Conservation (phyloP, 2,888 invertebrate genomes). For the Cephus runcator region DNA sequence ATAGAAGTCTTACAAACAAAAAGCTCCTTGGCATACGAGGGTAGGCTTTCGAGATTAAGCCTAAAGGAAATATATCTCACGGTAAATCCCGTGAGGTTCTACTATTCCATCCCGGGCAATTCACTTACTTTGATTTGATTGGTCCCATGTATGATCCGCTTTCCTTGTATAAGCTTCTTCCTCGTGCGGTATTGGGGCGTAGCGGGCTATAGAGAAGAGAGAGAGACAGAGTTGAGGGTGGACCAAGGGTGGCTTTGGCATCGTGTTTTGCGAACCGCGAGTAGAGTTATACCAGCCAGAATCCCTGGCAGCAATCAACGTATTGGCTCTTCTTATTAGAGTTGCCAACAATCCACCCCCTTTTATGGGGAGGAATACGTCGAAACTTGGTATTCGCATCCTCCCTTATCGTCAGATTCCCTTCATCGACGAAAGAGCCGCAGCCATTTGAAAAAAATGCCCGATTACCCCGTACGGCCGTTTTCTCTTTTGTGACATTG, state of each 20-base stretch:
- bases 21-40: conserved; percentile 13
- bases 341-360: conserved; percentile 48
- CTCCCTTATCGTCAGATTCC: background rate
- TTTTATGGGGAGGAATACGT: conserved; percentile 37
- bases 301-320: conserved; percentile 53
- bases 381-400: conserved; percentile 23
- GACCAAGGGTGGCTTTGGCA: conserved; percentile 29
- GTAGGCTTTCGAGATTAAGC: conserved; percentile 26
- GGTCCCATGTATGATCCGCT: conserved; percentile 50
- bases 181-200: conserved; percentile 1
- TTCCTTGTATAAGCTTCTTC: conserved; percentile 28
- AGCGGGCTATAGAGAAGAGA: conserved; percentile 6
- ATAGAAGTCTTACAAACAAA: conserved; percentile 12
- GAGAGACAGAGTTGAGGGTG: background rate
- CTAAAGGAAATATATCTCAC: conserved; percentile 30
- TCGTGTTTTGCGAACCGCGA: conserved; percentile 53
- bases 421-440: background rate
- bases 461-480: background rate
- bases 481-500: background rate
- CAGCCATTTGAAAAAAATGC: background rate
- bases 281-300: conserved; percentile 38
- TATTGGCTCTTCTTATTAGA: conserved; percentile 59
- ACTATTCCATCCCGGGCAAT: conserved; percentile 43
- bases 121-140: conserved; percentile 66
- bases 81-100: conserved; percentile 21